A percentile compares a stretch with the other conserved stretches of the same genome.
phyloP scores from a whole-genome alignment of 2,113 vertebrate genomes.

The Nibea coibor region DNA sequence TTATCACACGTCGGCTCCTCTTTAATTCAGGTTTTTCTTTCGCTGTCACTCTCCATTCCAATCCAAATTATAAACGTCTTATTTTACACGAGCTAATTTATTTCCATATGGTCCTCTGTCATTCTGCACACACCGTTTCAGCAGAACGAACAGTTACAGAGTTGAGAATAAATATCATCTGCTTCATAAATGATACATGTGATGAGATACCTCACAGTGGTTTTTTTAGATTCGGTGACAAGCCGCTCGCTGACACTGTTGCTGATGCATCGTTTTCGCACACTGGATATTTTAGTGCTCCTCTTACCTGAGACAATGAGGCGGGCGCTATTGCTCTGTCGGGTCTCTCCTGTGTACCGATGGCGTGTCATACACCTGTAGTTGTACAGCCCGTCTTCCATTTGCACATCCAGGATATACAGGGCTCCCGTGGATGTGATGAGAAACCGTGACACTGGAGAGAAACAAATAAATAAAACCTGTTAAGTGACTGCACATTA shows the following conservation, averaged over 20 bases:
- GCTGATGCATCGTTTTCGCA: background rate
- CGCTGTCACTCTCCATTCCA: slow-evolving; percentile 46
- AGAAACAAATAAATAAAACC: slow-evolving; percentile 12
- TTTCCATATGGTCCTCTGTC: slow-evolving; percentile 44
- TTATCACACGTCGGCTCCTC: slow-evolving; percentile 60
- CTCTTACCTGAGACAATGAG: slow-evolving; percentile 95
- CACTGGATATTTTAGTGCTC: background rate
- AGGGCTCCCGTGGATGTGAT: slow-evolving; percentile 99
- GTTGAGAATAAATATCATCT: background rate
- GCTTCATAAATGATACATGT: background rate
- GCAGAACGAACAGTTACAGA: background rate
- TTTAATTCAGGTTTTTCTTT: slow-evolving; percentile 54
- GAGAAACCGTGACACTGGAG: slow-evolving; percentile 97
- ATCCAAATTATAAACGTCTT: slow-evolving; percentile 24
- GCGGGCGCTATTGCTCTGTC: slow-evolving; percentile 98
- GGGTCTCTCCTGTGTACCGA: slow-evolving; percentile 96
- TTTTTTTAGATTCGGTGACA: background rate
- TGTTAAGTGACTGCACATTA: background rate
- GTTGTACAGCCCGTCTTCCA: slow-evolving; percentile 98
- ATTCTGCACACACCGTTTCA: background rate
- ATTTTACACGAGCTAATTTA: slow-evolving; percentile 42
- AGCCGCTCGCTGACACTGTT: background rate
- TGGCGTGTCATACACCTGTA: slow-evolving; percentile 98
- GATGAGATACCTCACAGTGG: background rate
- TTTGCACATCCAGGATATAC: slow-evolving; percentile 99